Base-by-base conservation (phyloP, 2,888 invertebrate genomes). In the Sicus ferrugineus region DNA sequence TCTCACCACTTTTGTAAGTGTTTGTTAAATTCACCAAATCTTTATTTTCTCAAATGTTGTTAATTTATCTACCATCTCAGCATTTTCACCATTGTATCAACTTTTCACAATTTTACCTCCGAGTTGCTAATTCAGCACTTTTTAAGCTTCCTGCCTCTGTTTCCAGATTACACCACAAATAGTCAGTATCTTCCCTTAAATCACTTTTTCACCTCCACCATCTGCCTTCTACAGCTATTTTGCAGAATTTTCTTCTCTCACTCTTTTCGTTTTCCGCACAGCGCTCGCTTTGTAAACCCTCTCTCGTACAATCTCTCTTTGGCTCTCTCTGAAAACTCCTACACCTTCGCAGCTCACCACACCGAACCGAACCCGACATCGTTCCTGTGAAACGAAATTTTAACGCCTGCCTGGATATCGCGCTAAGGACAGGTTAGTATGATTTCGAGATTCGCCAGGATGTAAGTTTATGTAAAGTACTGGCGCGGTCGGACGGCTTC, bases 381-480 rank as follows among this genome's bases (percentile, higher is more conserved):
- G 65, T 72, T 67, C 69, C 61, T 62, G 58, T 46, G 54, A 21
- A 54, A 14, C 52, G 16, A 30, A 48, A 67, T 54, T 69, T 68
- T 71, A 70, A 71, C 71, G 71, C 79, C 78, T 76, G 80, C 79
- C 77, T 79, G 76, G 78, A 74, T 79, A 77, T 80, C 78, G 42
- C n/a, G 5, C 42, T 84, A 83, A 80, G 81, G 82, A 81, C 82
- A 83, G 81, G 82, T 83, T 83, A 83, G 83, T 83, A 83, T 81
- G 82, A 83, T 83, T 83, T 83, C 83, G 83, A 84, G 83, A 82
- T 83, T 83, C 79, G 83, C 82, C 84, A 84, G 83, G 84, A 84
- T 84, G 83, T 83, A 83, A 83, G 81, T 83, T 79, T 79, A 78
- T 78, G 74, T 74, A 78, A 76, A 70, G 62, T 54, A 77, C 75